Conservation (phyloP, 1,140 invertebrate genomes). For the Oncopodura yosiiana region DNA sequence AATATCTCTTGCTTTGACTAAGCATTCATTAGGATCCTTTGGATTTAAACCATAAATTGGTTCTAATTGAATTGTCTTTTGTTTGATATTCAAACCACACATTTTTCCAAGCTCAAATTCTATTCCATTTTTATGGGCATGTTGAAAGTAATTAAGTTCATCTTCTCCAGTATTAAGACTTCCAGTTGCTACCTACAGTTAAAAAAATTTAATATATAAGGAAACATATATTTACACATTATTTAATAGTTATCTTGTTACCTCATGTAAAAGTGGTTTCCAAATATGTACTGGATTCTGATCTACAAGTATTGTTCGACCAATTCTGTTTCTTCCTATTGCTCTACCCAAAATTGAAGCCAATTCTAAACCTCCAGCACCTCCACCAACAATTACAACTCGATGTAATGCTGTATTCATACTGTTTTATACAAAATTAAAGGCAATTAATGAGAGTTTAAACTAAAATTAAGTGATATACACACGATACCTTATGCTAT, state of each 20-base stretch:
- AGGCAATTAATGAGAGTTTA: too few relatives aligned
- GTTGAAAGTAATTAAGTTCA: constrained; percentile 28
- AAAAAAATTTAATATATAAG: too few relatives aligned
- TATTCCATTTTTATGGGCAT: constrained; percentile 6
- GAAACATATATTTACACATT: too few relatives aligned
- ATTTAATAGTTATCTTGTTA: too few relatives aligned
- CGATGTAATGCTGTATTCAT: constrained; percentile 15
- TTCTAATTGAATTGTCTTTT: constrained; percentile 8
- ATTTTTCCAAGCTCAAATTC: constrained; percentile 19
- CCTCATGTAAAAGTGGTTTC: constrained; percentile 27
- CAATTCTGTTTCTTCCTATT: constrained; percentile 5
- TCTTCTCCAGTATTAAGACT: constrained; percentile 25
- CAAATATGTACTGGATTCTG: constrained; percentile 20
- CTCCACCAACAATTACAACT: constrained; percentile 26
- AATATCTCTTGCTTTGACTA: constrained; percentile 3
- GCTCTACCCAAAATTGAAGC: constrained; percentile 8
- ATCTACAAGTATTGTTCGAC: constrained; percentile 12
- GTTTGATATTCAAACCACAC: neutral
- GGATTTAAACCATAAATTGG: constrained; percentile 1
- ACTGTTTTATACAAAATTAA: neutral
- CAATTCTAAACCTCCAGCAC: constrained; percentile 25
- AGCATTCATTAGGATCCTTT: too few relatives aligned
- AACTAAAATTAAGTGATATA: too few relatives aligned
- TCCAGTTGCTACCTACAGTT: constrained; percentile 24
- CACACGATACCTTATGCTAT: too few relatives aligned